Evolutionary conservation across 2,113 vertebrate species (phyloP), one percentile per base, ranked within the genome.

Genomic region (Pteronura brasiliensis): DNA sequence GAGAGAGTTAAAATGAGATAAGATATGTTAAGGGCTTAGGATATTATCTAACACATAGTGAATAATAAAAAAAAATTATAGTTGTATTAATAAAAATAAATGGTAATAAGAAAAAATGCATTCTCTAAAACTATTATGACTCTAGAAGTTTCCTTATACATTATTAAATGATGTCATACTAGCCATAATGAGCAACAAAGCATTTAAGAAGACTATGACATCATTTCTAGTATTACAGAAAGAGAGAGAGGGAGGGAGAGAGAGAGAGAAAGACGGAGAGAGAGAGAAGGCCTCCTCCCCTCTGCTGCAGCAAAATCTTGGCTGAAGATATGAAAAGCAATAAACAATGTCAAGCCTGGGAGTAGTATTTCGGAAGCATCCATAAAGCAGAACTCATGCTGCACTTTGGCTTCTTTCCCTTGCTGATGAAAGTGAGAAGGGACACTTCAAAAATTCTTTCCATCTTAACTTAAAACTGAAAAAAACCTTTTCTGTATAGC

Each of bases 371-470:
- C 93, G 97, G 98, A 98, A 98, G 95, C 80, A 63, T 96, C 98
- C 98, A 96, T 74, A 97, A 98, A 98, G 96, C 97, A 96, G 97
- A 92, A 97, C 97, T 98, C 97, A 97, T 94, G 97, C 98, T 96
- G 98, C 98, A 98, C 94, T 61, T 98, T 98, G 98, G 98, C 98
- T 94, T 96, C 72, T 42, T 96, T 97, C 96, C 97, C 93, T 82
- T 69, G 88, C 81, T 97, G 98, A 89, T 95, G 81, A 97, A 96
- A 98, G 61, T 59, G 79, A 98, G 98, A 86, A 21, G 85, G 88
- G 34, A 49, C 97, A 95, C 95, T 96, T 92, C 15, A 83, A 96
- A 84, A 97, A 98, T 55, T 85, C n/a, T 95, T 92, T 88, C 91
- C 61, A 67, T 86, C 29, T 85, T 65, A 85, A 83, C 65, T 90